Percentiles rank a stretch among this genome's conserved stretches.
These are phyloP conservation scores for Argynnis bischoffii DNA, from an alignment of 2,888 invertebrate species.

Conservation along the genomic window DNA sequence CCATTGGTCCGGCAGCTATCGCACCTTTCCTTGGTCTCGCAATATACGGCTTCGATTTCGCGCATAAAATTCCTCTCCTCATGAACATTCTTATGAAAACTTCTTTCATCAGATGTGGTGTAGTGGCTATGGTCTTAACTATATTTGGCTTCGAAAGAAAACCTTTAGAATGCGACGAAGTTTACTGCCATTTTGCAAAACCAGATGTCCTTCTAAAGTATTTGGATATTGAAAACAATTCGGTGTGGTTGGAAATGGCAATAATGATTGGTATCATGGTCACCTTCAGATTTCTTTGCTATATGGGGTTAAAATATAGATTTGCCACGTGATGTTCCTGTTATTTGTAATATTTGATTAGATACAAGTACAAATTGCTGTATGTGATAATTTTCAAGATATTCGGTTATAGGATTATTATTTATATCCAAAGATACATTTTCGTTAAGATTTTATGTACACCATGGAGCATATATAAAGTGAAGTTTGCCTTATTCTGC, in stretches of 20 bases:
- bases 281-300: slow-evolving; percentile 81
- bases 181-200: slow-evolving; percentile 86
- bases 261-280: slow-evolving; percentile 78
- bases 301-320: slow-evolving; percentile 81
- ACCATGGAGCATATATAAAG: too few relatives aligned
- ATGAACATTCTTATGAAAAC: slow-evolving; percentile 85
- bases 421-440: slow-evolving; percentile 32
- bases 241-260: slow-evolving; percentile 81
- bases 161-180: slow-evolving; percentile 80
- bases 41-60: slow-evolving; percentile 87
- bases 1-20: slow-evolving; percentile 84
- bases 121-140: slow-evolving; percentile 83
- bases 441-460: not conserved
- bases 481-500: too few relatives aligned
- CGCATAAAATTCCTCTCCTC: slow-evolving; percentile 81
- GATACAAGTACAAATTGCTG: slow-evolving; percentile 37
- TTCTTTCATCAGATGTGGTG: slow-evolving; percentile 85
- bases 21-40: slow-evolving; percentile 86
- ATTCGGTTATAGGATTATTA: slow-evolving; percentile 14
- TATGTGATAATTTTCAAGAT: slow-evolving; percentile 22
- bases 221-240: slow-evolving; percentile 81
- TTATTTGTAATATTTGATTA: slow-evolving; percentile 43
- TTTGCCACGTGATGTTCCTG: slow-evolving; percentile 65
- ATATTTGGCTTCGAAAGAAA: slow-evolving; percentile 84
- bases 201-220: slow-evolving; percentile 84